Conservation (phyloP, 2,888 invertebrate species). For the Pristionchus japonicus region DNA sequence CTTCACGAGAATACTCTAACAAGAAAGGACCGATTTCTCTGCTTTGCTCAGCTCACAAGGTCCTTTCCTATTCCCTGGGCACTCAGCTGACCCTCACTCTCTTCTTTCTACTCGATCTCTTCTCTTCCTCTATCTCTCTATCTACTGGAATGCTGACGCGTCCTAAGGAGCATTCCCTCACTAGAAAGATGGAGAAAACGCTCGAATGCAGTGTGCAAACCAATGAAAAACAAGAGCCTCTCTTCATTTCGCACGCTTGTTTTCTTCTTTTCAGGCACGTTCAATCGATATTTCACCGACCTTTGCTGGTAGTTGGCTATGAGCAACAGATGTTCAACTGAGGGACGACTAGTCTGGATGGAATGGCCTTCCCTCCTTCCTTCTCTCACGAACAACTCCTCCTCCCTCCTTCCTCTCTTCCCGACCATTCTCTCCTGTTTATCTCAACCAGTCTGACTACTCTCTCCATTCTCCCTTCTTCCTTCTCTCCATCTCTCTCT, state of each 20-base stretch:
- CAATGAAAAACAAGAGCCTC: neutral
- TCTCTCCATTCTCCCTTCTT: neutral
- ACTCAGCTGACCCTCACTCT: neutral
- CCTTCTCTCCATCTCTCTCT: neutral
- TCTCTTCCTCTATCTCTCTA: neutral
- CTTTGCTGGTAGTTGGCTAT: neutral
- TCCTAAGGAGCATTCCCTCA: neutral
- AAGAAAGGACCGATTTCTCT: neutral
- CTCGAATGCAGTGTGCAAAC: neutral
- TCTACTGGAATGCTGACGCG: neutral
- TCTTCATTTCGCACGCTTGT: neutral
- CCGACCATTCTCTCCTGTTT: neutral
- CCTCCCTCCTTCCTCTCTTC: slow-evolving; percentile 1
- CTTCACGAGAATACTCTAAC: neutral
- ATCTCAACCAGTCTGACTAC: neutral
- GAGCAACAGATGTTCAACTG: neutral
- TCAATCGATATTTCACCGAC: neutral
- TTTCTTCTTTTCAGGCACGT: neutral
- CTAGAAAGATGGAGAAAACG: neutral
- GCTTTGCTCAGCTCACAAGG: neutral
- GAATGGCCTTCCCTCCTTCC: neutral
- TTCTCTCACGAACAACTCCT: neutral
- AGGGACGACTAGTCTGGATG: neutral
- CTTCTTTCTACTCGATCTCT: neutral
- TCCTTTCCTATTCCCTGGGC: too few species aligned